Conservation (phyloP, 2,113 vertebrate species). For the Casuarius casuarius region DNA sequence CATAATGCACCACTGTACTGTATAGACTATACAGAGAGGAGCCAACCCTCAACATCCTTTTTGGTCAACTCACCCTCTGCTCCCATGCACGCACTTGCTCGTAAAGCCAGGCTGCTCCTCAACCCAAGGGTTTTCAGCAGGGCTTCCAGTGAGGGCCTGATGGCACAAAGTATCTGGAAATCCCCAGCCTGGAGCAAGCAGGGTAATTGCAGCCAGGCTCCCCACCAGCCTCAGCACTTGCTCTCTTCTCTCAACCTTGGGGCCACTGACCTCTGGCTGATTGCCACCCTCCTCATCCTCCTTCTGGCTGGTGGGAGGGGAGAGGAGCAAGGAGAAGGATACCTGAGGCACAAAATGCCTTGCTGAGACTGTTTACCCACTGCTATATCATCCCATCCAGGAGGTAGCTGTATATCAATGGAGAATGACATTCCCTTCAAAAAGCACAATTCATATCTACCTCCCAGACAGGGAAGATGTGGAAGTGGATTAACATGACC, state of each 20-base stretch:
- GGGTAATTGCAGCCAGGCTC: neutral
- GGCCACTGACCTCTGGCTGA: accelerated
- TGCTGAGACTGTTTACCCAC: neutral
- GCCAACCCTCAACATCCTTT: neutral
- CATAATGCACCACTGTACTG: neutral
- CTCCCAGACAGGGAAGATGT: neutral
- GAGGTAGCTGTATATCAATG: neutral
- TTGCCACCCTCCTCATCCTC: neutral
- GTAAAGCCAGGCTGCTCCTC: neutral
- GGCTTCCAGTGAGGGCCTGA: neutral
- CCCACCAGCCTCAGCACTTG: neutral
- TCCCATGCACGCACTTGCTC: neutral
- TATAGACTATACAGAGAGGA: neutral
- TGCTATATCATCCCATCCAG: neutral
- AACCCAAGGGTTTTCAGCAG: neutral
- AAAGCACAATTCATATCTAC: neutral
- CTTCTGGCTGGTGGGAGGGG: neutral
- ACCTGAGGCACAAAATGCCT: neutral
- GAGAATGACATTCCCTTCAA: neutral
- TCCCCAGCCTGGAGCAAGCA: neutral
- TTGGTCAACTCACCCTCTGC: neutral
- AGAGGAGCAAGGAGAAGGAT: neutral
- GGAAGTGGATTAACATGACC: neutral
- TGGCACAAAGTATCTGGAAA: neutral
- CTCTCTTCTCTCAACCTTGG: neutral